Evolutionary conservation across 2,888 invertebrate genomes (phyloP).

Genomic region (Omphaloscelis lunosa): DNA sequence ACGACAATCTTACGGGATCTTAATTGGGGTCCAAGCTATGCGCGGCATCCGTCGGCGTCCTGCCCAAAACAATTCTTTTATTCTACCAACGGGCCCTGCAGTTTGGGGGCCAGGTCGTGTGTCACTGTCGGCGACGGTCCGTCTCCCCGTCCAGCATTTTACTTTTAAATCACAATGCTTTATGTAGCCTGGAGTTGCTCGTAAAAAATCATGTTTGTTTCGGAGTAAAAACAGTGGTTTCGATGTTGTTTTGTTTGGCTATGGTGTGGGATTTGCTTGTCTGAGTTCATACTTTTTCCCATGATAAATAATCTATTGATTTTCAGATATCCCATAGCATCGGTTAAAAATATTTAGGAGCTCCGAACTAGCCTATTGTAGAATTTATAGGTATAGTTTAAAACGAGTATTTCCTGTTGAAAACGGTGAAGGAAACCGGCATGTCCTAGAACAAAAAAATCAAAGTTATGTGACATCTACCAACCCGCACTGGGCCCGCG

Average conservation of each 20-base stretch:
- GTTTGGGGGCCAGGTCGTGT: slow-evolving; percentile 61
- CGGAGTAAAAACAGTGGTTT: slow-evolving; percentile 49
- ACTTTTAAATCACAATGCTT: slow-evolving; percentile 75
- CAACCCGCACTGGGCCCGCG: too few relatives aligned
- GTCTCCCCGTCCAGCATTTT: slow-evolving; percentile 72
- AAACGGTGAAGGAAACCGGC: too few relatives aligned
- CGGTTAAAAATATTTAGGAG: too few relatives aligned
- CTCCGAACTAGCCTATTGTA: too few relatives aligned
- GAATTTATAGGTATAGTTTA: too few relatives aligned
- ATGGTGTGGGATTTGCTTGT: slow-evolving; percentile 16
- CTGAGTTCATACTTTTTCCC: slow-evolving; percentile 2
- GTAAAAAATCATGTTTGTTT: slow-evolving; percentile 76
- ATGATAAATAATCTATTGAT: not conserved
- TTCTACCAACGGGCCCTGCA: slow-evolving; percentile 54
- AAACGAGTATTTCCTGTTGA: too few relatives aligned
- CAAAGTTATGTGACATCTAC: too few relatives aligned
- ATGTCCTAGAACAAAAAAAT: too few relatives aligned
- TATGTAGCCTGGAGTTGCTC: slow-evolving; percentile 67
- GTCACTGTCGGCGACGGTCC: slow-evolving; percentile 72
- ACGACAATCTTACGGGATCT: slow-evolving; percentile 87
- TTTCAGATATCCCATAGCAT: too few relatives aligned
- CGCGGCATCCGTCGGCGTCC: slow-evolving; percentile 76
- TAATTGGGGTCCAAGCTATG: slow-evolving; percentile 85
- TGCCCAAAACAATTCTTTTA: slow-evolving; percentile 65
- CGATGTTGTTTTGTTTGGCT: slow-evolving; percentile 27